phyloP scores from a whole-genome alignment of 2,797 vertebrate species.

The Pseudochaenichthys georgianus region DNA sequence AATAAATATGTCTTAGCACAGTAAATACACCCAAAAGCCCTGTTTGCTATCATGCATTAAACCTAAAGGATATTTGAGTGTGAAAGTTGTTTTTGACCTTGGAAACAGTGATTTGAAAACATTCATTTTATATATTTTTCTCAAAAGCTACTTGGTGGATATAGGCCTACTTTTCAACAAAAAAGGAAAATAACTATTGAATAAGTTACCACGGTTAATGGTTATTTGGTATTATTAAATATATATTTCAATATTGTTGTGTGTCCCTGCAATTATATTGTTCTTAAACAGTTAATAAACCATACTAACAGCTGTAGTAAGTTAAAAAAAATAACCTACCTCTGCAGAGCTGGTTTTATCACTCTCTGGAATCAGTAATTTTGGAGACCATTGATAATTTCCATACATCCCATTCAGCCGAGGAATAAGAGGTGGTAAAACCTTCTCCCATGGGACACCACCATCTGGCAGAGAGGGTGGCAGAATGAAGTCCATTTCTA shows the following conservation, averaged over 20 bases:
- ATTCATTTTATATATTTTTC: no score
- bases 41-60: neutral
- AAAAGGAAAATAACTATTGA: no score
- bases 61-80: neutral
- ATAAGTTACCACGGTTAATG: neutral
- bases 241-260: neutral
- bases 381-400: conserved; percentile 73
- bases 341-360: conserved; percentile 76
- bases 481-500: conserved; percentile 84
- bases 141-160: no score
- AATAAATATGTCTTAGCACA: neutral
- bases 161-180: no score
- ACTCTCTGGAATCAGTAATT: conserved; percentile 75
- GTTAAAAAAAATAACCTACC: conserved; percentile 61
- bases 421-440: conserved; percentile 82
- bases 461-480: conserved; percentile 66
- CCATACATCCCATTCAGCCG: conserved; percentile 75
- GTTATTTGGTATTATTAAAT: neutral
- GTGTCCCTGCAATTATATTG: neutral
- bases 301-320: neutral
- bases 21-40: neutral
- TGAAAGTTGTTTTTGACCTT: neutral
- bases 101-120: no score
- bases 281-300: no score
- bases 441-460: conserved; percentile 83